Percentiles rank a stretch among this genome's conserved stretches.
Conservation (phyloP, 2,797 vertebrate species). For the Syndactyla subalaris region DNA sequence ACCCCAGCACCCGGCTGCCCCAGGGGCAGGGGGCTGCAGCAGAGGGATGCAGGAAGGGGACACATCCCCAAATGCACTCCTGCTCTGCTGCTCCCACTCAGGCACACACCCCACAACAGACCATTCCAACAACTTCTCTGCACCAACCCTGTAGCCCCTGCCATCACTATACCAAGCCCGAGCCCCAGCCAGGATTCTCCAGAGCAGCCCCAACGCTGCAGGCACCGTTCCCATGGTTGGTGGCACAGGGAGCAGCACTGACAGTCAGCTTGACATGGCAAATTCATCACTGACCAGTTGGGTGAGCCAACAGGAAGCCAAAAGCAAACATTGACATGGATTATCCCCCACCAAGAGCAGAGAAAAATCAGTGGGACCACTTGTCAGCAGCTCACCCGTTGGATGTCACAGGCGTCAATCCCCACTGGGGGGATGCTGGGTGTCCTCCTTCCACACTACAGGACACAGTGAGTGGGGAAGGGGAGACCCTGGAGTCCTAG, state of each 20-base stretch:
- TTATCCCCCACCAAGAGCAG: not conserved
- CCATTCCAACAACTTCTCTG: not conserved
- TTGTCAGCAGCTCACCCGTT: not conserved
- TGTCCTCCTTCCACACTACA: not conserved
- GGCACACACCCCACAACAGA: no score
- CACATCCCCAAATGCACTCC: no score
- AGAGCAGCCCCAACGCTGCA: accelerated
- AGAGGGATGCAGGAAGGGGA: not conserved
- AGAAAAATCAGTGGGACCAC: not conserved
- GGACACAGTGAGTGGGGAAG: not conserved
- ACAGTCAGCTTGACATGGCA: not conserved
- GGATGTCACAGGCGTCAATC: not conserved
- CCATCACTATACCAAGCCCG: not conserved
- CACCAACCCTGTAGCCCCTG: not conserved
- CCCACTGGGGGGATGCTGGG: accelerated
- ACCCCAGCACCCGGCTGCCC: not conserved
- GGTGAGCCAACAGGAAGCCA: not conserved
- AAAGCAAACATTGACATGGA: not conserved
- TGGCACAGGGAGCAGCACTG: not conserved
- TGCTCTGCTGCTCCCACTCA: accelerated
- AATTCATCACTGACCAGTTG: not conserved
- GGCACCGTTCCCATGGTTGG: accelerated
- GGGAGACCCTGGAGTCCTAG: not conserved
- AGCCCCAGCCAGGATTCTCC: not conserved
- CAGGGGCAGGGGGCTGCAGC: not conserved